Evolutionary conservation across 2,113 vertebrate species (phyloP), one percentile per base, ranked within the genome.

Genomic region (Esox niger): DNA sequence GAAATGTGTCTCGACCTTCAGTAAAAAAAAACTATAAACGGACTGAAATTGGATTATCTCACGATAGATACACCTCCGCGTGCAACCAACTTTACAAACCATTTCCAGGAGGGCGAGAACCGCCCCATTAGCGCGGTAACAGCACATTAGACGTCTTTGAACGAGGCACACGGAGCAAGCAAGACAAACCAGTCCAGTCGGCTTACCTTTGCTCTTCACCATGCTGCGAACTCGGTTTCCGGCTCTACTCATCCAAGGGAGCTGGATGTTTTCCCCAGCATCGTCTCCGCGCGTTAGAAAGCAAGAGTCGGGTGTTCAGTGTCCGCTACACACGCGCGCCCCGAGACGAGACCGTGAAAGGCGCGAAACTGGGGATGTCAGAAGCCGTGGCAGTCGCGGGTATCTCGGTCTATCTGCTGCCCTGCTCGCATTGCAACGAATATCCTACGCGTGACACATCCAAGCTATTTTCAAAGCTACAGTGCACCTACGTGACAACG

Each of bases 171-270:
- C 38, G 17, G 11, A 43, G 38, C 38, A 43, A 43, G 13, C 13
- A 43, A 43, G 15, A 43, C 17, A 17, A 17, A 15, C 17, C 38
- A 15, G 17, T 43, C 17, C 17, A 43, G 20, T 27, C 9, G 27
- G 35, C 79, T 82, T 81, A 85, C 83, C 83, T 83, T 76, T 85
- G 56, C 73, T 70, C 70, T 78, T 83, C 60, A 83, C 81, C 83
- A 85, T 85, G 62, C 62, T 69, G 70, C 30, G 33, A 31, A 46
- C 43, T 26, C 65, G 27, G 77, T 13, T 46, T 72, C n/a, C 54
- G 54, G 64, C 62, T 71, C 46, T 59, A 71, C 43, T 74, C 66
- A 69, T 70, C 70, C 78, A 49, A 35, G 64, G 35, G 32, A 47
- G 21, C 30, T 43, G 62, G 43, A 65, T 69, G 79, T 78, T 63